These are phyloP conservation scores for Caenorhabditis japonica DNA, from an alignment of 2,888 invertebrate species.

Conservation along the genomic window DNA sequence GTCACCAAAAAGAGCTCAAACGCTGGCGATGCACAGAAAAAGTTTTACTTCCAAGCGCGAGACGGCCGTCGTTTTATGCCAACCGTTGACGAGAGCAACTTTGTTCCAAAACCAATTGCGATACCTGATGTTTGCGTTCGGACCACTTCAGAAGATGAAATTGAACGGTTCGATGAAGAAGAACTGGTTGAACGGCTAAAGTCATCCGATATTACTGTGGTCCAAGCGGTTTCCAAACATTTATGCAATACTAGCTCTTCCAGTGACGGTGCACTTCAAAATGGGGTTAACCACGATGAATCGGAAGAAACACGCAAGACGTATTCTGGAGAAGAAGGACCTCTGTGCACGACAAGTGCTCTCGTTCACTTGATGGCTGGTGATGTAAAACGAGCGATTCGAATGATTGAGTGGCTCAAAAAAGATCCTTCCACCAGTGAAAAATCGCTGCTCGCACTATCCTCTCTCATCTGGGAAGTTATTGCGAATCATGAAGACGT, in stretches of 20 bases:
- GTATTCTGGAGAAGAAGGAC: slow-evolving; percentile 45
- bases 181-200: slow-evolving; percentile 44
- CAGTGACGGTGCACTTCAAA: too few species aligned
- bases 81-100: slow-evolving; percentile 33
- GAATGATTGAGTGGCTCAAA: slow-evolving; percentile 48
- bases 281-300: slow-evolving; percentile 20
- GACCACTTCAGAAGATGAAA: background rate
- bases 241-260: slow-evolving; percentile 23
- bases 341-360: slow-evolving; percentile 48
- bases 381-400: slow-evolving; percentile 53
- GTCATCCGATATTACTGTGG: slow-evolving; percentile 31
- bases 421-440: slow-evolving; percentile 14
- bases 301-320: background rate
- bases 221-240: slow-evolving; percentile 51
- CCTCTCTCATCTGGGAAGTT: slow-evolving; percentile 64
- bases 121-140: slow-evolving; percentile 36
- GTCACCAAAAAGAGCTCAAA: slow-evolving; percentile 34
- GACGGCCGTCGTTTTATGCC: slow-evolving; percentile 45
- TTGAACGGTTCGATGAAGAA: slow-evolving; percentile 41
- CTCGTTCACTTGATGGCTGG: slow-evolving; percentile 62
- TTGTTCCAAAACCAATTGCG: slow-evolving; percentile 21
- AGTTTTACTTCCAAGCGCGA: slow-evolving; percentile 60
- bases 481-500: slow-evolving; percentile 66
- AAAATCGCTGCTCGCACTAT: slow-evolving; percentile 44
- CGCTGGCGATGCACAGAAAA: slow-evolving; percentile 24